Conservation (phyloP, 92 coral and sea anemone species). For the Paramuricea clavata region DNA sequence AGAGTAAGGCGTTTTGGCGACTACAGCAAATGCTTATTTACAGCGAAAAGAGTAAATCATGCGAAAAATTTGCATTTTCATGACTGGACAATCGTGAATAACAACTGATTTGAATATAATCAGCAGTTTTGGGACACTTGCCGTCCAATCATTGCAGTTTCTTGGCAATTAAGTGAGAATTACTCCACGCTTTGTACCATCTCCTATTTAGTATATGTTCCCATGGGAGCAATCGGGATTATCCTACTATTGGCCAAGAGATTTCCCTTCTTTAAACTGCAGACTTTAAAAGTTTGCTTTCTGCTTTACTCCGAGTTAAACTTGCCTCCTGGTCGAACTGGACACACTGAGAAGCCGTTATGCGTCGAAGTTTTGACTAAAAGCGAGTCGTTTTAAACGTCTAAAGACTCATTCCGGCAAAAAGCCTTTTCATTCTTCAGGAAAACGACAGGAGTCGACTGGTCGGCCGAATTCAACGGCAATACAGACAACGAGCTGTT, state of each 20-base stretch:
- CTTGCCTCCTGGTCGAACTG: slow-evolving; percentile 18
- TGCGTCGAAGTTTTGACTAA: slow-evolving; percentile 7
- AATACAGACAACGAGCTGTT: slow-evolving; percentile 12
- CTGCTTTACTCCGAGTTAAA: slow-evolving; percentile 35
- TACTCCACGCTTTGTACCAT: not conserved
- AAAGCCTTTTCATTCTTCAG: slow-evolving; percentile 1
- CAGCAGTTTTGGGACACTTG: slow-evolving; percentile 14
- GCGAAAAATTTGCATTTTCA: slow-evolving; percentile 29
- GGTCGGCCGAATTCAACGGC: slow-evolving; percentile 11
- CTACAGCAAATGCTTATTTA: not conserved
- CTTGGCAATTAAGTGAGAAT: slow-evolving; percentile 28
- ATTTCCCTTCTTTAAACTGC: slow-evolving; percentile 36
- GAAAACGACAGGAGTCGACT: not conserved
- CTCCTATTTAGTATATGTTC: slow-evolving; percentile 14
- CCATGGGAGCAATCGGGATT: slow-evolving; percentile 47
- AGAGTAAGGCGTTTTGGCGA: not conserved
- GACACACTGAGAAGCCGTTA: slow-evolving; percentile 26
- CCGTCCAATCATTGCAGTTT: slow-evolving; percentile 31
- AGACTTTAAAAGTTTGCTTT: slow-evolving; percentile 55
- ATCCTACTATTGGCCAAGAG: slow-evolving; percentile 55
- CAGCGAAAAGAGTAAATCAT: not conserved
- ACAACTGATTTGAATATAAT: slow-evolving; percentile 18
- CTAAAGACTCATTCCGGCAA: not conserved
- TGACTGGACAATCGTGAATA: not conserved
- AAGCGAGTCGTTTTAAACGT: not conserved